Percentiles rank a stretch among this genome's conserved stretches.
phyloP scores from a whole-genome alignment of 2,797 vertebrate genomes.

The Lacerta bilineata region DNA sequence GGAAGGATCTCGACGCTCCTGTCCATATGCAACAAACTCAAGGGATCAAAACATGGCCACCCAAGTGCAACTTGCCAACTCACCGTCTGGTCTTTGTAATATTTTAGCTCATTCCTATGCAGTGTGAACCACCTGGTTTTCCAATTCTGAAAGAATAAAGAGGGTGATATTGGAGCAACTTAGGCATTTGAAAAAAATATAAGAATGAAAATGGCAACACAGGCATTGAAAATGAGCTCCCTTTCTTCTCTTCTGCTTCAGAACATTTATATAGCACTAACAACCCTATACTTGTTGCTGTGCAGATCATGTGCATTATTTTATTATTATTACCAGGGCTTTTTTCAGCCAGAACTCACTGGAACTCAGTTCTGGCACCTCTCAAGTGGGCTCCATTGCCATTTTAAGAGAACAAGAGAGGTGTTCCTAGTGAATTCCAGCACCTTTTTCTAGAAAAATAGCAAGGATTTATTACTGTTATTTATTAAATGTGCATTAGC shows the following conservation, averaged over 20 bases:
- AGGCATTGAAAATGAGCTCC: background rate
- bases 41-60: background rate
- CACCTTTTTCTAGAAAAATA: too few species aligned
- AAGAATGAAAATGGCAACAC: background rate
- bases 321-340: too few species aligned
- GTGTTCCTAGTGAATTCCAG: too few species aligned
- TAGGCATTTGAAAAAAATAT: background rate
- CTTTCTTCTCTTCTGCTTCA: background rate
- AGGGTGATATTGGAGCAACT: accelerated
- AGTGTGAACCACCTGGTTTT: constrained; percentile 98
- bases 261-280: too few species aligned
- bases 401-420: too few species aligned
- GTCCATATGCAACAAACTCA: background rate
- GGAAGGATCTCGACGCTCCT: background rate
- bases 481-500: too few species aligned
- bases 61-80: constrained; percentile 68
- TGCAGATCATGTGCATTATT: background rate
- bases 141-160: constrained; percentile 87
- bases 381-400: too few species aligned
- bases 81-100: constrained; percentile 96
- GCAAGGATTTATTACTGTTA: too few species aligned
- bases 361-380: too few species aligned
- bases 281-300: background rate
- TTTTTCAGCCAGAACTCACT: too few species aligned
- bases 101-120: constrained; percentile 93